Evolutionary conservation across 1,140 invertebrate genomes (phyloP).

Genomic region (Brachionus paranguensis): DNA sequence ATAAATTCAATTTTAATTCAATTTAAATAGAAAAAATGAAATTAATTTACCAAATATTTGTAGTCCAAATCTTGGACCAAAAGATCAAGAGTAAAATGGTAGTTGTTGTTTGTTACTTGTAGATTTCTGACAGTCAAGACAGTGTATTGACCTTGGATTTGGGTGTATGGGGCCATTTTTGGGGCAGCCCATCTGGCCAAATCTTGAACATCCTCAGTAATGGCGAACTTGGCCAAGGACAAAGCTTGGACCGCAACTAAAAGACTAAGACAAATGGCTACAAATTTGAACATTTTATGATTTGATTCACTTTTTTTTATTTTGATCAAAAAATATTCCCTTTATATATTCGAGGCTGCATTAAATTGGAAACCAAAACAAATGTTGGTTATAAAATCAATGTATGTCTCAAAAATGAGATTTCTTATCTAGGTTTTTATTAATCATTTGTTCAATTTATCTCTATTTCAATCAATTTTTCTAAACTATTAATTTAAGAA

Average conservation of each 20-base stretch:
- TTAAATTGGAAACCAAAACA: not conserved
- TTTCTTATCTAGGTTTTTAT: not conserved
- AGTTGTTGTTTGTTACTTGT: not conserved
- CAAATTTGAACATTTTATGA: not conserved
- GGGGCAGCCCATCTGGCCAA: not conserved
- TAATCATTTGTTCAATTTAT: no score
- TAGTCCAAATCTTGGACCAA: not conserved
- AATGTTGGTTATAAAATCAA: not conserved
- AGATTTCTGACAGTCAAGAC: not conserved
- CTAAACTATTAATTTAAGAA: not conserved
- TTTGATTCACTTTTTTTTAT: not conserved
- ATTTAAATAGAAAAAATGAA: not conserved
- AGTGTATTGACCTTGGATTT: not conserved
- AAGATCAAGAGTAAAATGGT: not conserved
- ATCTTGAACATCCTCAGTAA: not conserved
- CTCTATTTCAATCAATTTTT: not conserved
- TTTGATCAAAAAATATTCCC: not conserved
- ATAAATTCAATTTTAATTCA: not conserved
- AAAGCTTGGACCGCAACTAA: not conserved
- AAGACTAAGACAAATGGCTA: not conserved
- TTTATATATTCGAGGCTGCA: not conserved
- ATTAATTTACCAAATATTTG: not conserved
- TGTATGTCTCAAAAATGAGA: not conserved
- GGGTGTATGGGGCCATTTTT: not conserved
- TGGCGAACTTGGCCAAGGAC: not conserved